Evolutionary conservation across 2,113 vertebrate species (phyloP).

Genomic region (Numida meleagris): DNA sequence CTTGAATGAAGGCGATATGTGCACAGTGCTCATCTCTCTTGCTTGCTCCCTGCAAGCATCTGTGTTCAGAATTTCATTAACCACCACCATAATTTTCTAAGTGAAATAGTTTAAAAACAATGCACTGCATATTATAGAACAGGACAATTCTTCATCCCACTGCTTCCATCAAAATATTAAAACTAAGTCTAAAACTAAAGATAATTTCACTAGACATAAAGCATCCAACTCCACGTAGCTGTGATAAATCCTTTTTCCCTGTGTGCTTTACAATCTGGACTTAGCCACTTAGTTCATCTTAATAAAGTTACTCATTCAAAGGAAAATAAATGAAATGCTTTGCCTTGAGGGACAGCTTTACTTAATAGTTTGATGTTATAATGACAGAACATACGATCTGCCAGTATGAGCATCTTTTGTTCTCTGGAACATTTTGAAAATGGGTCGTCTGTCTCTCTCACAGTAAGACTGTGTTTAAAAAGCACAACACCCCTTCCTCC

Average conservation of each 20-base stretch:
- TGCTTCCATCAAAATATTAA: background rate
- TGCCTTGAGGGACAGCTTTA: constrained; percentile 77
- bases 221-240: background rate
- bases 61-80: background rate
- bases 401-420: constrained; percentile 63
- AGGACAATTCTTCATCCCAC: background rate
- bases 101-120: background rate
- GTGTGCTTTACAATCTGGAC: constrained; percentile 60
- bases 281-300: constrained; percentile 72
- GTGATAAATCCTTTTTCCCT: constrained; percentile 70
- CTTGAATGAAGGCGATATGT: background rate
- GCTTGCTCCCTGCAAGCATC: background rate
- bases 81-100: background rate
- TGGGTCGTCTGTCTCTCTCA: background rate
- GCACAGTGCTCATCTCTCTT: background rate
- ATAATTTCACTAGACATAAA: constrained; percentile 40
- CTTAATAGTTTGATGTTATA: constrained; percentile 65
- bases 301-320: constrained; percentile 78
- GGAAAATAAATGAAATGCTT: constrained; percentile 78
- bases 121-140: background rate
- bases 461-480: background rate
- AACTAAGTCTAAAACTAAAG: constrained; percentile 3
- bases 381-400: constrained; percentile 60
- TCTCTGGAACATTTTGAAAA: constrained; percentile 32
- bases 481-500: background rate